Base-by-base conservation (phyloP, 35 echinoderm and acorn worm species). In the Lytechinus variegatus region DNA sequence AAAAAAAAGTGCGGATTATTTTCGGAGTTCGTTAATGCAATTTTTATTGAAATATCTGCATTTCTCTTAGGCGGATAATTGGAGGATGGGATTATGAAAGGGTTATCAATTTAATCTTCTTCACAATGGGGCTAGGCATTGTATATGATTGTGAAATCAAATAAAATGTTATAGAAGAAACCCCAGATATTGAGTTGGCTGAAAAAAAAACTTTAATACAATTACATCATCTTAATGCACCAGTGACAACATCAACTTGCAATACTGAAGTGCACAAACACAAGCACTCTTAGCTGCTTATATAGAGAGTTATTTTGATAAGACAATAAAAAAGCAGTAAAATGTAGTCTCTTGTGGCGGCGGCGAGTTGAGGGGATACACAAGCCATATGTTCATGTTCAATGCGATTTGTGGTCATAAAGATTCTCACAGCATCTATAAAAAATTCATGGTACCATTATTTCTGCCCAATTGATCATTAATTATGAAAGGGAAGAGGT, bases 381-480 rank as follows among this genome's bases (percentile, higher is more conserved):
- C 66, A 79, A 79, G 66, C 66, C 66, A 79, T 44, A 44, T 79
- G 66, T 79, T 79, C 66, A 79, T 79, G 66, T 79, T 79, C 4
- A 79, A 79, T 79, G 66, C 66, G 66, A 79, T 79, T 79, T n/a
- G 66, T n/a, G 66, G 66, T 24, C 66, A 79, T 79, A 79, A 79
- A 19, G 66, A 79, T 79, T 79, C 14, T 16, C 66, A 79, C 19
- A 16, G 21, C 33, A 44, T 44, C n/a, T 19, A 24, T 79, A 16
- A n/a, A 79, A 79, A 79, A 79, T 79, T 79, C 66, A 79, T 79
- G 21, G 16, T 24, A 79, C 66, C 66, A 79, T 79, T 79, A 79
- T 79, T 24, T 79, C 66, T 27, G 66, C 66, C 66, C 66, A 79
- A 79, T 79, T 79, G 66, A 79, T 79, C 66, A 79, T 79, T 79